Evolutionary conservation across 2,888 invertebrate species (phyloP), one percentile per base, ranked within the genome.

Genomic region (Tinea semifulvella): DNA sequence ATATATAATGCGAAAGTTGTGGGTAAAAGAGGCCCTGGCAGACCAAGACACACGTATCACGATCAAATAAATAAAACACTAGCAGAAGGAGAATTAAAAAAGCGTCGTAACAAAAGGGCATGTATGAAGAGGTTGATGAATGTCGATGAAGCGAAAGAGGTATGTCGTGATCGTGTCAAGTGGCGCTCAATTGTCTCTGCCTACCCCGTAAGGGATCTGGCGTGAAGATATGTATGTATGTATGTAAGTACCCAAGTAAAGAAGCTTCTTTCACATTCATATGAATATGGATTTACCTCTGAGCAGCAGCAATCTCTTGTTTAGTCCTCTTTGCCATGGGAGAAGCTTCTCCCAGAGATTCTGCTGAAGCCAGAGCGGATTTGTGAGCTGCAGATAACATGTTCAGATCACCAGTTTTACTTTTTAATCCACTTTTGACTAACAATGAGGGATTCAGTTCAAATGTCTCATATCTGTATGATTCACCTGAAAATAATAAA

Each of bases 311-410:
- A 13, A 97, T 92, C 81, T 98, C 98, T 57, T 98, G 96, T 63
- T 97, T 96, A 6, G 97, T 97, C 53, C 98, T 83, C 3, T 93
- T 81, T 0, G 96, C 96, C 85, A 98, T 90, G 0, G 97, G 97
- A 53, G 94, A 94, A 7, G 91, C 93, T 51, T 94, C 91, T 7
- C 79, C 76, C 14, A 83, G 60, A 1, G 82, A 82, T 46, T 79
- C 79, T 0, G 71, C 73, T 1, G 77, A 75, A 2, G 76, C 76
- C 8, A 69, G 60, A 46, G 76, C 69, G 26, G 50, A 49, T 26
- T 47, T 46, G 16, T 49, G 35, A 8, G 74, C 67, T 8, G 71
- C 67, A 1, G 76, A 72, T 40, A 68, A 45, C 18, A 64, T 52
- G 17, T 58, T 64, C 50, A 72, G 47, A 35, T 70, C 58, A 50